phyloP scores from a whole-genome alignment of 2,888 invertebrate species.

The Eupeodes luniger region DNA sequence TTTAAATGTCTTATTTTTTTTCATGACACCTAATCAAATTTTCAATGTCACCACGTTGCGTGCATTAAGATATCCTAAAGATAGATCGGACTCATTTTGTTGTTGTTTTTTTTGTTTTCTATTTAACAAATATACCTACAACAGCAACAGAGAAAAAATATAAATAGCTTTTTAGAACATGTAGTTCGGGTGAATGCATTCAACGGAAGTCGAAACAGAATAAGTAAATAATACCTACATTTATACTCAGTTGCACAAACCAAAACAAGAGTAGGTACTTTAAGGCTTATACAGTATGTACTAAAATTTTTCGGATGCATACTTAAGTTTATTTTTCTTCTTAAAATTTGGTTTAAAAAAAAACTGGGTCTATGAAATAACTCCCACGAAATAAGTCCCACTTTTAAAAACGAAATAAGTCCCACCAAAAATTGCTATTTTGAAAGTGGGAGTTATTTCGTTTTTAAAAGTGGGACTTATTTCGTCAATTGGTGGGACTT shows the following conservation, averaged over 20 bases:
- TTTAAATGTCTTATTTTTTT: constrained; percentile 18
- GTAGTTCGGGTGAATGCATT: constrained; percentile 26
- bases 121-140: neutral
- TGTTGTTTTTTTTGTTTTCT: constrained; percentile 1
- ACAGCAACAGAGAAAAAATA: constrained; percentile 33
- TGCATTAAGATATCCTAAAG: constrained; percentile 22
- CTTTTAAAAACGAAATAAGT: too few relatives aligned
- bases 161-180: constrained; percentile 20
- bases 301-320: neutral
- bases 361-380: too few relatives aligned
- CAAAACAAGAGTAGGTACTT: neutral
- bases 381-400: too few relatives aligned
- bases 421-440: too few relatives aligned
- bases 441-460: too few relatives aligned
- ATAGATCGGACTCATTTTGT: constrained; percentile 24
- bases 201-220: constrained; percentile 33
- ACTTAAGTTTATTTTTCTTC: too few relatives aligned
- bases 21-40: constrained; percentile 61
- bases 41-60: constrained; percentile 36
- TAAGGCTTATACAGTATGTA: neutral
- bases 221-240: neutral
- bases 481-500: too few relatives aligned
- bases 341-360: too few relatives aligned
- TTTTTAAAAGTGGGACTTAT: too few relatives aligned
- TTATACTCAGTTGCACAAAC: neutral